phyloP scores from a whole-genome alignment of 2,888 invertebrate genomes.

The Bedellia somnulentella region DNA sequence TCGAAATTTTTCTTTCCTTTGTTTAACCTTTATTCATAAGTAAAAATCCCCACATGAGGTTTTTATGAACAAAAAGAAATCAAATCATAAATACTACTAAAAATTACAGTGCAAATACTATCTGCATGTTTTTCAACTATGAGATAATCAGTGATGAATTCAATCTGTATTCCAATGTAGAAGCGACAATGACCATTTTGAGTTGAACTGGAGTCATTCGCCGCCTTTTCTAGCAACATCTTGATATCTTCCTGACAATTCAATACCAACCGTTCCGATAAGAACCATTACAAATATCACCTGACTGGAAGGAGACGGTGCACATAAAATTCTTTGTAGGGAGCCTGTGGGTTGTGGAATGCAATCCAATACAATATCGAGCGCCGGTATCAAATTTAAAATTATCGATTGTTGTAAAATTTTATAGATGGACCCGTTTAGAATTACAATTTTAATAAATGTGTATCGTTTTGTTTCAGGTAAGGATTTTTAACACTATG shows the following conservation, averaged over 20 bases:
- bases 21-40: too few relatives aligned
- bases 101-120: too few relatives aligned
- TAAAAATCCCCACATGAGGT: too few relatives aligned
- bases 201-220: too few relatives aligned
- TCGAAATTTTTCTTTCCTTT: too few relatives aligned
- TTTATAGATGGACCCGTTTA: slow-evolving; percentile 4
- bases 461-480: slow-evolving; percentile 14
- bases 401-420: slow-evolving; percentile 2
- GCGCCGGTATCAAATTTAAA: slow-evolving; percentile 2
- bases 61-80: too few relatives aligned
- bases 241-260: slow-evolving; percentile 35
- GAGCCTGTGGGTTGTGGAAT: slow-evolving; percentile 15
- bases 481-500: too few relatives aligned
- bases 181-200: too few relatives aligned
- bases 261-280: slow-evolving; percentile 32
- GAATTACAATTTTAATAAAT: slow-evolving; percentile 3
- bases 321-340: slow-evolving; percentile 28
- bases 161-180: too few relatives aligned
- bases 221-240: slow-evolving; percentile 22
- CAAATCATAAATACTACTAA: too few relatives aligned
- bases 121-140: too few relatives aligned
- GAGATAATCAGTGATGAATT: too few relatives aligned
- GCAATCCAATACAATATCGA: slow-evolving; percentile 16
- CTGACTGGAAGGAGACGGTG: slow-evolving; percentile 21
- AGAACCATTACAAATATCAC: slow-evolving; percentile 32